Base-by-base conservation (phyloP, 2,797 vertebrate genomes). In the Tauraco hartlaubi region DNA sequence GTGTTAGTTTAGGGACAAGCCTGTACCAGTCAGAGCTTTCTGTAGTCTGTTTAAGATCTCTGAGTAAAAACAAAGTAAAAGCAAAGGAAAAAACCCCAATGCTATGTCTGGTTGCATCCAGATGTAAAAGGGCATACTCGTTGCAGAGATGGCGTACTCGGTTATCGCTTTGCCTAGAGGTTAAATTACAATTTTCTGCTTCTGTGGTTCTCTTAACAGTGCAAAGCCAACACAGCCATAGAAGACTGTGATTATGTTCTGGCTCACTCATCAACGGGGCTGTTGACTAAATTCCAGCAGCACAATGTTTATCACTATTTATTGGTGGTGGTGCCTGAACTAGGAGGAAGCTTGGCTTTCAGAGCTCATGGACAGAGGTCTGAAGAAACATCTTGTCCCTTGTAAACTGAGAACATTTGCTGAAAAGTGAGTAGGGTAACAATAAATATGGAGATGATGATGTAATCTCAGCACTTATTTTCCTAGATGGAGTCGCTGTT, bases 401-500 rank as follows among this genome's bases (percentile, higher is more conserved):
- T 85, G 94, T 91, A 94, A 97, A 64, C 75, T 37, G 89, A 96
- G 94, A 95, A 62, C 89, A 62, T 82, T 74, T 37, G 9, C 61
- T 96, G 95, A 74, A 85, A 93, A 93, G 84, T 78, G 88, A 93
- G 92, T 62, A 94, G 88, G 58, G 72, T 79, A 93, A 87, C 68
- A 92, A 94, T 85, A 92, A 96, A 91, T 88, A 93, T 8, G 33
- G 73, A 58, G 35, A 88, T 75, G 31, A 78, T 92, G 90, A 96
- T 84, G 88, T 94, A 96, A 96, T 84, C 90, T 90, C 92, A 88
- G 73, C 51, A 76, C 85, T 92, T 87, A 64, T 92, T 95, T 96
- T 96, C 89, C 86, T 96, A 91, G 94, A 96, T 78, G 75, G 91
- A 95, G 81, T 93, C 86, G 92, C 64, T 29, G 61, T 68, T 80